Conservation (phyloP, 1,140 invertebrate genomes). For the Mycetomoellerius zeteki region DNA sequence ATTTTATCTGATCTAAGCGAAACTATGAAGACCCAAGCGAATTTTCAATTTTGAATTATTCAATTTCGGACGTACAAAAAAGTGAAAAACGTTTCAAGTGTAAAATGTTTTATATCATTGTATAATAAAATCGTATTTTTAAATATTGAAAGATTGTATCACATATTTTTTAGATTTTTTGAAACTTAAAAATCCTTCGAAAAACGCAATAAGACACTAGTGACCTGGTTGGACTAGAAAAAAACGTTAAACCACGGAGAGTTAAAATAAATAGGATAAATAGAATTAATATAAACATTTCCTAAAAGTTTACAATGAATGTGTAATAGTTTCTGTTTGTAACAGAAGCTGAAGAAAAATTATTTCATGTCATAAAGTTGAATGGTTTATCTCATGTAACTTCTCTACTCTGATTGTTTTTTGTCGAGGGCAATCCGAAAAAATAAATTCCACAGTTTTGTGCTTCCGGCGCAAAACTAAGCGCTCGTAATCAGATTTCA, state of each 20-base stretch:
- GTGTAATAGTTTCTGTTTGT: not conserved
- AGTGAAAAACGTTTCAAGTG: too few species aligned
- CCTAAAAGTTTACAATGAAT: not conserved
- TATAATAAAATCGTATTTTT: too few species aligned
- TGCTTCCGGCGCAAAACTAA: conserved; percentile 31
- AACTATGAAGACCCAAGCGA: too few species aligned
- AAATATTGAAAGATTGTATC: too few species aligned
- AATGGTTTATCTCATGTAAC: not conserved
- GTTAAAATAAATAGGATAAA: not conserved
- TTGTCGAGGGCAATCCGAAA: not conserved
- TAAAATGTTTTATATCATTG: too few species aligned
- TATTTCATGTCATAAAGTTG: conserved; percentile 15
- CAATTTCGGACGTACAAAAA: too few species aligned
- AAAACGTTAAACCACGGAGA: too few species aligned
- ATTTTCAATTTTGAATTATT: too few species aligned
- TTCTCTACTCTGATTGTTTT: conserved; percentile 1
- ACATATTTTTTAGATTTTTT: too few species aligned
- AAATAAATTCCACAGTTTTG: conserved; percentile 1
- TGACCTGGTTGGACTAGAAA: too few species aligned
- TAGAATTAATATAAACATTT: conserved; percentile 13
- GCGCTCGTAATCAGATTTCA: conserved; percentile 10
- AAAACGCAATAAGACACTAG: too few species aligned
- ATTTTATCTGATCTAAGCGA: not conserved
- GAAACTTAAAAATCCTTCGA: too few species aligned
- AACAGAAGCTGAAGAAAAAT: conserved; percentile 1